A percentile compares a stretch with the other conserved stretches of the same genome.
These are phyloP conservation scores for Drosophila truncata DNA, from an alignment of 1,140 invertebrate genomes.

Conservation along the genomic window DNA sequence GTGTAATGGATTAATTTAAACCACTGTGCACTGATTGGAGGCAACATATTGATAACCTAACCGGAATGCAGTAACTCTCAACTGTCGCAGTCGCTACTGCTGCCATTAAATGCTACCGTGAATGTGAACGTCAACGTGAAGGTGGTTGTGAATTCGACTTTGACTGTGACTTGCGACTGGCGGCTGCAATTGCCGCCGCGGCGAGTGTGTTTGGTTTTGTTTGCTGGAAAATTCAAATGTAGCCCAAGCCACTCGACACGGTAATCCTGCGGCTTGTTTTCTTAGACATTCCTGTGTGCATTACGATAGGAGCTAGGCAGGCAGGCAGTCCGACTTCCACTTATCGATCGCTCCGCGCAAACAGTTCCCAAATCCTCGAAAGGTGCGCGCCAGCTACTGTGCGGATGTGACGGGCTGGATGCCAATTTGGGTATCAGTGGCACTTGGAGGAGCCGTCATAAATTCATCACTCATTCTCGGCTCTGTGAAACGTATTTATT, in stretches of 20 bases:
- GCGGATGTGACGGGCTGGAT: slow-evolving; percentile 54
- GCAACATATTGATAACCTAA: slow-evolving; percentile 63
- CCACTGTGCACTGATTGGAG: slow-evolving; percentile 36
- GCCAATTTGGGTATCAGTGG: slow-evolving; percentile 61
- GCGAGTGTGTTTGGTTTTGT: slow-evolving; percentile 56
- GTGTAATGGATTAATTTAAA: not conserved
- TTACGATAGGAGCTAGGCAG: slow-evolving; percentile 59
- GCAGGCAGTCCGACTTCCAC: slow-evolving; percentile 29
- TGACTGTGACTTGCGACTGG: slow-evolving; percentile 19
- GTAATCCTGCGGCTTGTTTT: slow-evolving; percentile 80
- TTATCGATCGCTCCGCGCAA: slow-evolving; percentile 44
- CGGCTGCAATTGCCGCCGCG: slow-evolving; percentile 23
- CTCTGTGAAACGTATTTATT: slow-evolving; percentile 38
- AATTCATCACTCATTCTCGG: slow-evolving; percentile 76
- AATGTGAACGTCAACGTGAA: slow-evolving; percentile 15
- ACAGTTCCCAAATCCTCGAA: slow-evolving; percentile 41
- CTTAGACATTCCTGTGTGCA: slow-evolving; percentile 65
- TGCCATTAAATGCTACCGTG: slow-evolving; percentile 30
- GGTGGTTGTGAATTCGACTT: slow-evolving; percentile 19
- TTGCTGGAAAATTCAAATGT: slow-evolving; percentile 78
- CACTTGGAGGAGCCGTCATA: slow-evolving; percentile 62
- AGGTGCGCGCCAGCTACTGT: slow-evolving; percentile 61
- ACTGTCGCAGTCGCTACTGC: slow-evolving; percentile 26
- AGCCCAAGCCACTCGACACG: slow-evolving; percentile 63
- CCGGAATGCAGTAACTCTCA: slow-evolving; percentile 59